Base-by-base conservation (phyloP, 2,113 vertebrate species). In the Gasterosteus aculeatus region DNA sequence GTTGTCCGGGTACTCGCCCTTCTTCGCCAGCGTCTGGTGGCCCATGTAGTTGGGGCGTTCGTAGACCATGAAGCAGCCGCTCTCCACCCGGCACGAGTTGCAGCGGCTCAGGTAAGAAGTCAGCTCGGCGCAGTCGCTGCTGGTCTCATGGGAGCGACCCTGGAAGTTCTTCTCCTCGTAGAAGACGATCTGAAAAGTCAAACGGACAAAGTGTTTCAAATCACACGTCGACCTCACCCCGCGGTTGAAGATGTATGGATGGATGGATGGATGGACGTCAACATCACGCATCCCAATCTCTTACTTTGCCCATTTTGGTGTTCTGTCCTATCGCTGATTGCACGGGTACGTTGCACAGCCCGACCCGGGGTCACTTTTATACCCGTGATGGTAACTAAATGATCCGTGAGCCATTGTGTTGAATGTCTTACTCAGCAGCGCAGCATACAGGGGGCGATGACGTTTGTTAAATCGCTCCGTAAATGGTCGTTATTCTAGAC, bases 1-100 rank as follows among this genome's bases (percentile, higher is more conserved):
- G 83, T 92, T 93, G 86, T 94, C 93, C 15, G 93, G 87, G 79
- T 93, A 94, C 60, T 93, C 92, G 19, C 93, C 93, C 80, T 87
- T 90, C 46, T 81, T 87, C 8, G 83, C 82, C 77, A 93, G 80
- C 82, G 88, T 89, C 88, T 94, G 93, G 75, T 93, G 86, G 26
- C 85, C 88, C 72, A 22, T 49, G 53, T 73, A 92, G 78, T 76
- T 91, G 6, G 86, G 69, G 16, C n/a, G 46, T 29, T 94, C 87
- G 3, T 86, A 92, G 22, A 90, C 86, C 87, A 93, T 88, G 82
- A 93, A 94, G 79, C 86, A 93, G 85, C 90, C 86, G 7, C 84
- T 86, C 89, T 93, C 91, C 64, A 93, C 85, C 33, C 85, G 74
- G 62, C 88, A 88, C 14, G 88, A 94, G 83, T 78, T 87, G 81